Conservation (phyloP, 1,140 invertebrate genomes). For the Scylla paramamosain region DNA sequence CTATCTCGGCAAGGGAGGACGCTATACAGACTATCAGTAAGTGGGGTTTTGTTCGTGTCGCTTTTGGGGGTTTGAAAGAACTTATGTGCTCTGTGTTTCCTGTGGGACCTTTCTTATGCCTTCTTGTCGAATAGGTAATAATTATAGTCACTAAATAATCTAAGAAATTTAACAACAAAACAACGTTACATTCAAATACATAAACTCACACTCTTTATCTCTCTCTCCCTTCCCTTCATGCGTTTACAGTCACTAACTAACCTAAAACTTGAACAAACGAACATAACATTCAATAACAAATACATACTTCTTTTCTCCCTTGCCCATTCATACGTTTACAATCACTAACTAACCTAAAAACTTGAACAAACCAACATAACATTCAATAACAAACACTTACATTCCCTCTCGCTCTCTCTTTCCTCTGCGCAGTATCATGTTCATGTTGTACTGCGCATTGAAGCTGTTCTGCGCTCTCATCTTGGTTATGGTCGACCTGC, state of each 20-base stretch:
- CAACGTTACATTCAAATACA: neutral
- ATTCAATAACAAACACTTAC: too few species aligned
- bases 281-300: too few species aligned
- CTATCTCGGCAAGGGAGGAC: conserved; percentile 68
- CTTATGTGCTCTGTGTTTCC: neutral
- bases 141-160: too few species aligned
- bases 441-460: conserved; percentile 63
- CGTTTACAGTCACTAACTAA: too few species aligned
- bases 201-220: neutral
- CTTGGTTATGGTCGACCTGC: conserved; percentile 66
- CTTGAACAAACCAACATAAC: too few species aligned
- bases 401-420: too few species aligned
- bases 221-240: neutral
- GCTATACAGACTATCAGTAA: conserved; percentile 75
- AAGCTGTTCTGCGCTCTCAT: conserved; percentile 73
- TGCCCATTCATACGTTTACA: too few species aligned
- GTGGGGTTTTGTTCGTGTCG: neutral
- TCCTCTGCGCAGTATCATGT: conserved; percentile 62
- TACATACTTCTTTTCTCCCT: too few species aligned
- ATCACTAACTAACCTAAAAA: too few species aligned
- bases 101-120: too few species aligned
- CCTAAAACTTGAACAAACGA: too few species aligned
- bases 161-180: neutral
- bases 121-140: too few species aligned
- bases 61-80: neutral